Evolutionary conservation across 2,113 vertebrate genomes (phyloP), one percentile per base, ranked within the genome.

Genomic region (Oophaga pumilio): DNA sequence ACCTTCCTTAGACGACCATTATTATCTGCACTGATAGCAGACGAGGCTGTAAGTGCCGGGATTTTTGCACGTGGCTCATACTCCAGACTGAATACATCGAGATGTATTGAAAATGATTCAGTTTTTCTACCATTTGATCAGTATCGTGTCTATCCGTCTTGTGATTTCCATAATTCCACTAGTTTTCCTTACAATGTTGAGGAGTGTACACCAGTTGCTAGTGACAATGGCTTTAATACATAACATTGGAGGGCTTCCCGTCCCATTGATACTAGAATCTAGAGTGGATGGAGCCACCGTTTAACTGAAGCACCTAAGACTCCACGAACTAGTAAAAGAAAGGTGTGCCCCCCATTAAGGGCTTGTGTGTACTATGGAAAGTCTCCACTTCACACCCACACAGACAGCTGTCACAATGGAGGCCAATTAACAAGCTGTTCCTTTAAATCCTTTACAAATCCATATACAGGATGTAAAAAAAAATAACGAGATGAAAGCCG

Each of bases 381-480:
- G 49, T n/a, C 71, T 43, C 8, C 15, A n/a, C 28, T 18, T 74
- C 33, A 73, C 69, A 33, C 69, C 69, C 69, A 33, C 69, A 43
- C 69, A 73, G 28, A 8, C 15, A 49, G 33, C 20, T 5, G 17
- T 50, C 13, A 76, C 49, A 49, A 76, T 43, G 62, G 20, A 76
- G 73, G 18, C 26, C 1, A 43, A 49, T 74, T 17, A 76, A 50
- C 43, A 22, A 12, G 66, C 66, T 24, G 66, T 5, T 69, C 24
- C 66, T 69, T 26, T 76, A 20, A 50, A 76, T 22, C 73, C 73
- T 52, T 50, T 52, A 76, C 33, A 76, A 76, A 74, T 43, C 73
- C 49, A 76, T 50, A 52, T 12, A 76, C 6, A 76, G 73, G 20
- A 52, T 6, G 43, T 76, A 10, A 76, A 76, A 76, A 76, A 76